Base-by-base conservation (phyloP, 1,140 invertebrate species). In the Drosophila athabasca region DNA sequence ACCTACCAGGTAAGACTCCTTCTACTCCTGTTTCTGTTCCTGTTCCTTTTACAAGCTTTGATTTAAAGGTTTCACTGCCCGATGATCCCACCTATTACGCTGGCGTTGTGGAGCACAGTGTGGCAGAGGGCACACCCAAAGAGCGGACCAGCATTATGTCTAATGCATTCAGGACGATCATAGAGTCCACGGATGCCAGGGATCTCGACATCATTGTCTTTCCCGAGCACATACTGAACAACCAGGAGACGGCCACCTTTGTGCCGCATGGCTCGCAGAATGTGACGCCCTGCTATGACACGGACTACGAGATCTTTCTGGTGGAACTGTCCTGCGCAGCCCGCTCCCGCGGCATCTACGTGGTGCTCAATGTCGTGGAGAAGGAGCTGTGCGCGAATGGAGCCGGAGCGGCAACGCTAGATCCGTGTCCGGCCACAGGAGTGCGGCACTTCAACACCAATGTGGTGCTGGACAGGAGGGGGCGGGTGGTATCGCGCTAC, bases 171-270 rank as follows among this genome's bases (percentile, higher is more conserved):
- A 54, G 73, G 17, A 8, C 26, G 2, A 70, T 90, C 2, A 64
- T 91, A 0, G 45, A 71, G 7, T 80, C 82, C 13, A 6, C 52
- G 6, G 52, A 69, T 0, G 61, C 66, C 1, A 6, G 26, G 0
- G 62, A 80, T 62, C 94, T 94, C 0, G 95, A 97, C 66, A 96
- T 98, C 2, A 92, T 97, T 3, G 96, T 97, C 4, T 97, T 97
- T 85, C 97, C 97, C 0, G 97, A 98, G 91, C 76, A 92, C 65
- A 92, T 93, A 0, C 53, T 93, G 0, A 93, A 92, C 3, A 85
- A 49, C n/a, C 0, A 9, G 3, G 31, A 45, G 0, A 54, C 61
- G 0, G 51, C 76, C 6, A 85, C 85, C 2, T 90, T 76, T 76
- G 69, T 91, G 39, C 90, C 90, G 1, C 29, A 79, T 51, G 73